A percentile compares a stretch with the other conserved stretches of the same genome.
These are phyloP conservation scores for Odontocolon sp. DNA, from an alignment of 2,888 invertebrate species.

Conservation along the genomic window DNA sequence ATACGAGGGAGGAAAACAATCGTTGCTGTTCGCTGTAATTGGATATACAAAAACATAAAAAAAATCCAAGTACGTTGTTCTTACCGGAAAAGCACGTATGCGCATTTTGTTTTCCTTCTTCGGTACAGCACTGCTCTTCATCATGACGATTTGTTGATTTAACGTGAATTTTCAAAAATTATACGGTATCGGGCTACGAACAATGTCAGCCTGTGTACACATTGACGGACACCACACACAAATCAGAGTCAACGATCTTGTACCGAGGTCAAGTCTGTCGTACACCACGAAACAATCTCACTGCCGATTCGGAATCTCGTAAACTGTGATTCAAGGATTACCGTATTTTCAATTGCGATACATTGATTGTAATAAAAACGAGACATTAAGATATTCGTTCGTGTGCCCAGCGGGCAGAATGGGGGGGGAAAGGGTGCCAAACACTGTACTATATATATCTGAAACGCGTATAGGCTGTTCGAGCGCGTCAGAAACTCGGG, in stretches of 20 bases:
- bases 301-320: constrained; percentile 52
- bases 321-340: constrained; percentile 39
- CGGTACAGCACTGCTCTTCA: constrained; percentile 88
- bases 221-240: constrained; percentile 62
- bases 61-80: constrained; percentile 77
- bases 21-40: no score
- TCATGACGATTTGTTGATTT: constrained; percentile 80
- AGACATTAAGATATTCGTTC: constrained; percentile 59
- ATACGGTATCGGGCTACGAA: constrained; percentile 15
- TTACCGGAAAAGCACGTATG: constrained; percentile 98
- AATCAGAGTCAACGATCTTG: constrained; percentile 61
- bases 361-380: constrained; percentile 56
- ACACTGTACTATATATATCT: constrained; percentile 60
- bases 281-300: constrained; percentile 23
- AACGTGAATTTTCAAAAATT: constrained; percentile 40
- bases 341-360: constrained; percentile 41
- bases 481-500: no score
- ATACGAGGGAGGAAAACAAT: no score
- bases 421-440: constrained; percentile 54
- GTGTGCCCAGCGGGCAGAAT: constrained; percentile 55
- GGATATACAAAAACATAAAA: constrained; percentile 12
- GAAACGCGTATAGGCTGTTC: constrained; percentile 56
- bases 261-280: constrained; percentile 56
- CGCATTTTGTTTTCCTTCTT: constrained; percentile 98
- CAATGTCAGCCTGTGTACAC: constrained; percentile 65